Evolutionary conservation across 2,113 vertebrate species (phyloP).

Genomic region (Chamaetylas fuelleborni): DNA sequence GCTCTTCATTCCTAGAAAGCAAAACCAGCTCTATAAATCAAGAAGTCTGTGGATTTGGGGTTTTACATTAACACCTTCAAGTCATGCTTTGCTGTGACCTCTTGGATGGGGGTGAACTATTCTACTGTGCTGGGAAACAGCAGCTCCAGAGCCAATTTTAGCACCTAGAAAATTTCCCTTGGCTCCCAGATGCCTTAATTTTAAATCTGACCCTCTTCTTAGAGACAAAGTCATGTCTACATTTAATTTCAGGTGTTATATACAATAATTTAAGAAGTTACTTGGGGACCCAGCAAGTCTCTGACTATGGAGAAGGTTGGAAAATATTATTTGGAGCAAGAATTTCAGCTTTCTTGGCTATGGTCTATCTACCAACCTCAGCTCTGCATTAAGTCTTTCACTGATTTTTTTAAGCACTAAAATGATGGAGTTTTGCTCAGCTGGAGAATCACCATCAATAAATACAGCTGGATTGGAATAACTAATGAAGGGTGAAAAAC

Average conservation of each 20-base stretch:
- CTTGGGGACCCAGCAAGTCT: not conserved
- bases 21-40: constrained; percentile 32
- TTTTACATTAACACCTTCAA: constrained; percentile 54
- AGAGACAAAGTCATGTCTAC: constrained; percentile 27
- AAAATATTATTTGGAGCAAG: constrained; percentile 41
- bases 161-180: constrained; percentile 57
- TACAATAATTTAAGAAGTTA: constrained; percentile 14
- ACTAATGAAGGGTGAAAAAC: not conserved
- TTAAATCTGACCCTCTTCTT: constrained; percentile 22
- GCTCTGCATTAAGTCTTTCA: constrained; percentile 32
- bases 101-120: constrained; percentile 13
- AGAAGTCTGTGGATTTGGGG: constrained; percentile 18
- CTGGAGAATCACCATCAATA: not conserved
- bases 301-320: not conserved
- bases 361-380: not conserved
- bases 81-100: constrained; percentile 43
- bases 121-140: constrained; percentile 62
- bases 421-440: constrained; percentile 15
- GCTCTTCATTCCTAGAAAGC: constrained; percentile 17
- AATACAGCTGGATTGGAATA: not conserved
- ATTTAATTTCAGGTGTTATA: constrained; percentile 28
- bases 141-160: constrained; percentile 53
- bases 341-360: constrained; percentile 19
- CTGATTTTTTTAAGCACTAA: not conserved
- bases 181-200: constrained; percentile 20